Conservation (phyloP, 2,797 vertebrate species). For the Lindbergichthys nudifrons region DNA sequence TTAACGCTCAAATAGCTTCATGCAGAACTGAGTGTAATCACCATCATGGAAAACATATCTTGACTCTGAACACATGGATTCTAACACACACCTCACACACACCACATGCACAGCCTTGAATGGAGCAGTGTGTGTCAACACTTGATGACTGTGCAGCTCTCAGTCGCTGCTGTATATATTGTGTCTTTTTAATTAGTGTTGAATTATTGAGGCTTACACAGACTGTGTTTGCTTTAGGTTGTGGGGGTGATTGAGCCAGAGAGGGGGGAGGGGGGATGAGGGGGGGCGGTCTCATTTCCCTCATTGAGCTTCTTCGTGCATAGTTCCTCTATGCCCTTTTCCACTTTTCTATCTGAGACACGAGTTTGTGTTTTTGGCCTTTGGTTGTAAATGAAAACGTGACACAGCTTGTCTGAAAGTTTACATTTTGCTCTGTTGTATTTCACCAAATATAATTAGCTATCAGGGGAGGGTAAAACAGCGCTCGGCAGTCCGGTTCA, state of each 20-base stretch:
- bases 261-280: conserved; percentile 21
- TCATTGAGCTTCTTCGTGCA: conserved; percentile 22
- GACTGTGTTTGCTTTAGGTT: conserved; percentile 64
- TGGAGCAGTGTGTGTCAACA: conserved; percentile 34
- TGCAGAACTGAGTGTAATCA: neutral
- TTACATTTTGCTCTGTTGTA: neutral
- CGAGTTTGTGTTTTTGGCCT: conserved; percentile 9
- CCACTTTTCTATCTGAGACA: conserved; percentile 2
- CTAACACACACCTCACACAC: conserved; percentile 14
- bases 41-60: conserved; percentile 2
- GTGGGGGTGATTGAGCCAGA: conserved; percentile 56
- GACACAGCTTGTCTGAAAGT: neutral
- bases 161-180: conserved; percentile 62
- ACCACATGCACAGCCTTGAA: conserved; percentile 27
- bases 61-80: neutral
- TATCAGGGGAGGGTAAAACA: conserved; percentile 21
- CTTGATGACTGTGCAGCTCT: conserved; percentile 68
- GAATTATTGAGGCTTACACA: conserved; percentile 78
- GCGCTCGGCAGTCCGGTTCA: conserved; percentile 42
- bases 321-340: conserved; percentile 11
- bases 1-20: neutral
- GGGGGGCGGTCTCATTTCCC: conserved; percentile 53
- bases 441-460: conserved; percentile 19
- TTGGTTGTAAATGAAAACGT: neutral
- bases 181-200: conserved; percentile 80